Base-by-base conservation (phyloP, 2,888 invertebrate genomes). In the Pollenia amentaria region DNA sequence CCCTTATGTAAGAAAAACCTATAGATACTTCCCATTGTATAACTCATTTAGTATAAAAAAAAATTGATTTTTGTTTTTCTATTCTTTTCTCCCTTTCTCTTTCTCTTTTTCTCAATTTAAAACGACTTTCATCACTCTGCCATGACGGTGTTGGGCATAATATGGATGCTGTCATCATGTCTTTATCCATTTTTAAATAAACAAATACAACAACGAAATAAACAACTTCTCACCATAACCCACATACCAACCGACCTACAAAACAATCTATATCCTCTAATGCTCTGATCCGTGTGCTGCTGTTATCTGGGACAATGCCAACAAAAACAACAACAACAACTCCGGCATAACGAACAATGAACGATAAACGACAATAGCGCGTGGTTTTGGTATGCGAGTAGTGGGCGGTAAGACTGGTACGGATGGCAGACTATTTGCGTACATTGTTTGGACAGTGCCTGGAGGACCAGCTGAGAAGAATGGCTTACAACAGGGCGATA, bases 331-430 rank as follows among this genome's bases (percentile, higher is more conserved):
- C 51, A 10, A n/a, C 16, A 46, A 42, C 40, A n/a, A 55, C 46
- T 14, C 55, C 69, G 29, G 3, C 42, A 62, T 14, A n/a, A 60
- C 53, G 16, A 40, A 53, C 46, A 18, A 48, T 9, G 51, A 55
- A 12, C 12, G 16, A 80, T 62, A 48, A 72, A 21, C 18, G 10
- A 64, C 18, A 70, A 48, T 93, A 97, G 97, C 97, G 88, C 96
- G 97, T 89, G 98, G 98, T 82, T 97, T 98, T 91, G 98, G 98
- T 46, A 97, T 99, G 97, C 95, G 98, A 88, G 97, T 98, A 40
- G 98, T 98, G 64, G 98, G 98, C 18, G 98, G 98, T 42, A 98
- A 98, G 93, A 96, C 96, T 44, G 97, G 97, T 83, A 95, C 96
- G 44, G 97, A 97, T 93, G 98, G 98, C 7, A 96, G 96, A 51